Evolutionary conservation across 2,888 invertebrate species (phyloP).

Genomic region (Idaea dimidiata): DNA sequence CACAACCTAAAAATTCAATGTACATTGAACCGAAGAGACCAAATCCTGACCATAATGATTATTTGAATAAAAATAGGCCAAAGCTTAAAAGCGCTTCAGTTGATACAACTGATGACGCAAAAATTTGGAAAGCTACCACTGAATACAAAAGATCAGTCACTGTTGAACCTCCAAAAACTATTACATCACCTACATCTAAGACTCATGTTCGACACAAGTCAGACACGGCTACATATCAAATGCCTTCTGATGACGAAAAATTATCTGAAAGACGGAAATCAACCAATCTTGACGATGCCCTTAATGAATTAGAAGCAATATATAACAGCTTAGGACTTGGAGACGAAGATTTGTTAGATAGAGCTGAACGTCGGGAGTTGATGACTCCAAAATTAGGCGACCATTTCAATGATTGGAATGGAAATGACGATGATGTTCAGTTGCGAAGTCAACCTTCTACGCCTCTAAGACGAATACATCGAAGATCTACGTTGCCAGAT

Average conservation of each 20-base stretch:
- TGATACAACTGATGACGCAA: constrained; percentile 65
- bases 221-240: constrained; percentile 63
- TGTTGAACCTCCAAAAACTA: constrained; percentile 57
- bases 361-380: constrained; percentile 87
- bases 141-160: constrained; percentile 70
- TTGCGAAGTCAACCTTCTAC: constrained; percentile 71
- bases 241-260: constrained; percentile 73
- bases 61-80: constrained; percentile 56
- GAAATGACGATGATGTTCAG: constrained; percentile 71
- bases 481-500: constrained; percentile 82
- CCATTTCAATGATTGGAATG: constrained; percentile 75
- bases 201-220: constrained; percentile 73
- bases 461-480: constrained; percentile 61
- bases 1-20: constrained; percentile 41
- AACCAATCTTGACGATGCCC: constrained; percentile 91
- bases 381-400: constrained; percentile 78
- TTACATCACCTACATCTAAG: constrained; percentile 60
- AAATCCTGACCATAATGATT: constrained; percentile 46
- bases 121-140: constrained; percentile 74
- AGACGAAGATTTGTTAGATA: constrained; percentile 89
- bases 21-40: constrained; percentile 48
- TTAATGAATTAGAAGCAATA: constrained; percentile 94
- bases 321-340: constrained; percentile 92
- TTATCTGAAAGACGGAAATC: constrained; percentile 83
- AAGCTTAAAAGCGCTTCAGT: constrained; percentile 49